Conservation (phyloP, 1,140 invertebrate species). For the Trichonephila inaurata region DNA sequence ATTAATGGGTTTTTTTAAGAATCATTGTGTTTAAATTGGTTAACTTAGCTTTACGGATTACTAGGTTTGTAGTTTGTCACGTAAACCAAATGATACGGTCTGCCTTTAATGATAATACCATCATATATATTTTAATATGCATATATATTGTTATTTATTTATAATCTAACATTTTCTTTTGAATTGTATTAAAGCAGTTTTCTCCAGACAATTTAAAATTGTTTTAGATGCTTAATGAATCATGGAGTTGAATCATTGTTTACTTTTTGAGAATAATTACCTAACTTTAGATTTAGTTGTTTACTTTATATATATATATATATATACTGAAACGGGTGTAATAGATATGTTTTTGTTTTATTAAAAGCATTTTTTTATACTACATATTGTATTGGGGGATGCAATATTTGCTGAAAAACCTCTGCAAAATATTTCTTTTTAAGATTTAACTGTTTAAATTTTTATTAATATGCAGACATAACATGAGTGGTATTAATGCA, state of each 20-base stretch:
- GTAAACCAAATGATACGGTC: no score
- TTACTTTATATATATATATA: neutral
- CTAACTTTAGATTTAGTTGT: neutral
- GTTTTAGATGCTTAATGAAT: neutral
- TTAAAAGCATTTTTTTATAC: neutral
- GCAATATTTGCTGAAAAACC: neutral
- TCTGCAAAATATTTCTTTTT: neutral
- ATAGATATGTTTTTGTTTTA: neutral
- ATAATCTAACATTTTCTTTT: no score
- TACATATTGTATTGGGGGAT: neutral
- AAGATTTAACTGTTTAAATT: neutral
- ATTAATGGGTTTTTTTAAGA: no score
- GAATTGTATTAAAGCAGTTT: no score
- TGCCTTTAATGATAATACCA: no score
- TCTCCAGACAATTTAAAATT: no score
- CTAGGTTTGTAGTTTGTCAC: no score
- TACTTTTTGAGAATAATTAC: neutral
- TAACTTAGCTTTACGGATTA: no score
- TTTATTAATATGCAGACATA: neutral
- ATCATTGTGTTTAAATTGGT: no score
- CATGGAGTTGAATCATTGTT: neutral
- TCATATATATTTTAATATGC: no score
- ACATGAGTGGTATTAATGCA: no score
- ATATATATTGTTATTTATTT: no score
- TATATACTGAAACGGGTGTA: neutral